Base-by-base conservation (phyloP, 1,140 invertebrate genomes). In the Gryon sp. region DNA sequence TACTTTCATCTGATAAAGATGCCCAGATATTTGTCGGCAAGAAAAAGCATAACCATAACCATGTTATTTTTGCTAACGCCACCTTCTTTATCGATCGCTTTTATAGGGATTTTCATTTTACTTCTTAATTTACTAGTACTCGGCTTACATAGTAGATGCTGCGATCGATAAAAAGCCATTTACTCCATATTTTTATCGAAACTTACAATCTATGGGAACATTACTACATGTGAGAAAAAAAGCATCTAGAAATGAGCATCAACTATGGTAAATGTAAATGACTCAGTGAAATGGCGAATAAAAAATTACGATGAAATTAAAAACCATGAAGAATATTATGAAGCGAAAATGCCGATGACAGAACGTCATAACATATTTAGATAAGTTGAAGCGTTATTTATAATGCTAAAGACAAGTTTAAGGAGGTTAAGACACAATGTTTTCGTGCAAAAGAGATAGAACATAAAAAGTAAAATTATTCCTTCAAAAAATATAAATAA, bases 131-230 rank as follows among this genome's bases (percentile, higher is more conserved):
- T 53, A 60, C 3, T 24, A 28, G 8, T 14, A 24, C 18, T n/a
- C 12, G 3, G 34, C 18, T 28, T 5, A 15, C 5, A 38, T 53
- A 30, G 28, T 12, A 53, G 68, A 62, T 43, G 28, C n/a, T 32
- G 4, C 38, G 57, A 53, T 72, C 68, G 53, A 72, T 72, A 72
- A 72, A 36, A 40, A 50, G 22, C 28, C 53, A n/a, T 43, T 50
- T 12, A 14, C 34, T n/a, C 12, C 40, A 55, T 46, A 36, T 15
- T 46, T 45, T 53, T 62, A 70, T 50, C 36, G 20, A 19, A 24
- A 34, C 30, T 60, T 53, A 70, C 66, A 70, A 52, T 55, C 41
- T 50, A 68, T 50, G 20, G 9, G 40, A 11, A 30, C 36, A 36
- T 53, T 53, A 46, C 38, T 30, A 26, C 18, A 18, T 26, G 12